These are phyloP conservation scores for Eurosta solidaginis DNA, from an alignment of 1,140 invertebrate genomes.

Conservation along the genomic window DNA sequence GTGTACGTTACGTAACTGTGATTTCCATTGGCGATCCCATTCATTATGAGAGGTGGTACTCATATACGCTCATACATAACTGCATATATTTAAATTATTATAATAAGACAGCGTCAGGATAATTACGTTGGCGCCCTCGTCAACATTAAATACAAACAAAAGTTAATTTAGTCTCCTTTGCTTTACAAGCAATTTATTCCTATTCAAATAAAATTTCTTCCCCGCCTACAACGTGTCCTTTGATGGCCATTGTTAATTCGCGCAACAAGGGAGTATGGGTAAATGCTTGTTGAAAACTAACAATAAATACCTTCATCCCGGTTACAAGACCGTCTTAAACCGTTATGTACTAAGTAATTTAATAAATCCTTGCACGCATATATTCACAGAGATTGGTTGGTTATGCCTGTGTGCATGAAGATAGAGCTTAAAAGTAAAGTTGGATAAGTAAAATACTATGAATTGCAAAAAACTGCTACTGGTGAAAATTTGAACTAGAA, in stretches of 20 bases:
- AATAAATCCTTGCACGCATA: too few species aligned
- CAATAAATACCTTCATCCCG: too few species aligned
- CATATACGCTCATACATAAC: background rate
- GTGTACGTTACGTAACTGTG: constrained; percentile 14
- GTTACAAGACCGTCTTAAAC: too few species aligned
- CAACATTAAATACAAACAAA: constrained; percentile 56
- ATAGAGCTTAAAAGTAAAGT: too few species aligned
- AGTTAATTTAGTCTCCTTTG: constrained; percentile 57
- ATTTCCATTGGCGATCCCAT: background rate
- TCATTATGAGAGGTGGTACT: background rate
- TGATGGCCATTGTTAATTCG: background rate
- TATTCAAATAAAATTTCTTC: constrained; percentile 10
- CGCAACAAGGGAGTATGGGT: background rate
- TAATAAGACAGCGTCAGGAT: constrained; percentile 51
- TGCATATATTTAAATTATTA: constrained; percentile 41
- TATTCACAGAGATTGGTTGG: too few species aligned
- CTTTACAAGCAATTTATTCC: constrained; percentile 57
- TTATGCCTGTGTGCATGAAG: too few species aligned
- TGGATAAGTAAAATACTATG: too few species aligned
- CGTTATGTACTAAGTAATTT: too few species aligned
- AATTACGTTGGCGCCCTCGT: constrained; percentile 40
- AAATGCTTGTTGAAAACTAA: background rate
- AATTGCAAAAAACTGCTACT: too few species aligned
- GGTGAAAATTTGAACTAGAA: too few species aligned
- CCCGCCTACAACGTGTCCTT: background rate